These are phyloP conservation scores for Hephaestus fuliginosus DNA, from an alignment of 2,797 vertebrate genomes.

Conservation along the genomic window DNA sequence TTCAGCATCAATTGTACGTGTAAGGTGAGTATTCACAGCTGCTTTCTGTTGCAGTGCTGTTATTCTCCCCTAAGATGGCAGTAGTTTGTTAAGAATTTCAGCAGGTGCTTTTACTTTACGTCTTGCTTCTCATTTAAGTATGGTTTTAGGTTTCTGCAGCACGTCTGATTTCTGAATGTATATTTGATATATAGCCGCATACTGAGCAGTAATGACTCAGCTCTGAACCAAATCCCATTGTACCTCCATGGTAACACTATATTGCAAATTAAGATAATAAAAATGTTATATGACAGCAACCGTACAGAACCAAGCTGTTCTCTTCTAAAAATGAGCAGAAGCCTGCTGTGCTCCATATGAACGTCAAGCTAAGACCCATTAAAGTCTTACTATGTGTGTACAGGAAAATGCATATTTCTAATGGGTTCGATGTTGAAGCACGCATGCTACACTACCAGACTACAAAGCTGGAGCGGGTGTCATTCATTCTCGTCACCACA, in stretches of 20 bases:
- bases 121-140: slow-evolving; percentile 9
- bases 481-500: slow-evolving; percentile 1
- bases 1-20: not conserved
- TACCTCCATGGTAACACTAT: not conserved
- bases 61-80: slow-evolving; percentile 74
- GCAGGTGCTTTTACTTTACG: not conserved
- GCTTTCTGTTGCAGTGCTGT: slow-evolving; percentile 51
- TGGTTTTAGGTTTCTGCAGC: slow-evolving; percentile 23
- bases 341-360: slow-evolving; percentile 7
- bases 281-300: slow-evolving; percentile 14
- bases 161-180: slow-evolving; percentile 12
- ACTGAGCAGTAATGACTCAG: slow-evolving; percentile 25
- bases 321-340: not conserved
- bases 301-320: not conserved
- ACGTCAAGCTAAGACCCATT: not conserved
- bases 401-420: not conserved
- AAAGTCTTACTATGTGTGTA: not conserved
- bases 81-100: slow-evolving; percentile 52
- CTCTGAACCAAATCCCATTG: slow-evolving; percentile 7
- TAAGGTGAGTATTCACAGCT: not conserved
- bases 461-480: slow-evolving; percentile 12
- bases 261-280: slow-evolving; percentile 20
- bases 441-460: slow-evolving; percentile 14
- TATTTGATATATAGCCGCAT: not conserved
- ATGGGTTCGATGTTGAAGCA: not conserved